Base-by-base conservation (phyloP, 30 jellyfish, hydroid and myxozoan genomes). In the Chrysaora quinquecirrha region DNA sequence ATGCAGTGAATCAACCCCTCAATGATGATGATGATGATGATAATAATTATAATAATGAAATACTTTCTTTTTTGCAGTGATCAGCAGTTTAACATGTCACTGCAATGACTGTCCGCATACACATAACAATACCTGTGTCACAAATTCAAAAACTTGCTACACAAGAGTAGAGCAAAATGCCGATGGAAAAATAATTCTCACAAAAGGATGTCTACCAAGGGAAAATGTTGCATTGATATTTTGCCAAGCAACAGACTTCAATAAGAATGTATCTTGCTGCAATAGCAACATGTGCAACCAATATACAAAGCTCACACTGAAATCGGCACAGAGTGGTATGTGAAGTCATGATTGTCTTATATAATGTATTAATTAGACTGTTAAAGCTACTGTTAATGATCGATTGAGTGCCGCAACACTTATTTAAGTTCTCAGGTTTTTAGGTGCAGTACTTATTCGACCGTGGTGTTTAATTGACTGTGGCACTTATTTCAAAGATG, bases 101-200 rank as follows among this genome's bases (percentile, higher is more conserved):
- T 80, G 90, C 50, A 66, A 80, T 48, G 83, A 80, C 50, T 80
- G 90, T 54, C 90, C 90, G 3, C 90, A 80, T 34, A 47, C 84
- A 21, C 29, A 29, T 2, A 80, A 80, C 54, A 80, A 32, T 48
- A 22, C 83, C 29, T 80, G 90, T 48, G 30, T 80, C 0, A 70
- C 90, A 27, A 67, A 20, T 4, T 47, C 76, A 30, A 50, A 48
- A 19, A 63, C 83, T 11, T 80, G 90, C 82, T 80, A 80, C 76
- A 30, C 82, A 16, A 48, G 34, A 18, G 47, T 80, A 19, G 90
- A 65, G 47, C 71, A 76, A 18, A 71, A 64, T 49, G 30, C 63
- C 1, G 32, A 67, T 69, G 88, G 79, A 1, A 24, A 34, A 16
- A 72, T 49, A 2, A 79, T 80, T 23, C 70, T 63, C 25, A 43